Evolutionary conservation across 2,113 vertebrate species (phyloP).

Genomic region (Picathartes gymnocephalus): DNA sequence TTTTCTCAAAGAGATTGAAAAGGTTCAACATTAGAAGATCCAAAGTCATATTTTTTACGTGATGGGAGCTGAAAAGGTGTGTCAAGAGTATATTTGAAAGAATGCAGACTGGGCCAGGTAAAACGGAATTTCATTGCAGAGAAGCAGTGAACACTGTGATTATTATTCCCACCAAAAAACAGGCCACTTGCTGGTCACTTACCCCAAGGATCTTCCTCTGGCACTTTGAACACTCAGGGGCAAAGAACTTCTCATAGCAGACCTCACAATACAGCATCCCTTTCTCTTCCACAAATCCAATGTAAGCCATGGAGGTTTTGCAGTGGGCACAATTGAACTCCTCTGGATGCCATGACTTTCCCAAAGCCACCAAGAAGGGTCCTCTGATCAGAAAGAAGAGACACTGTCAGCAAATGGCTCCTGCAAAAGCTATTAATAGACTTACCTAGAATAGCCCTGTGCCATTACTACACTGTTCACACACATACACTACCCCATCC

Average conservation of each 20-base stretch:
- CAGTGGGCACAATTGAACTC: slow-evolving; percentile 94
- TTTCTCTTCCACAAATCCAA: slow-evolving; percentile 93
- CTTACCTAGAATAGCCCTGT: background rate
- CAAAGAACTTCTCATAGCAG: slow-evolving; percentile 95
- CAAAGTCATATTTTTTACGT: rapidly evolving
- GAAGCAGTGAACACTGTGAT: background rate
- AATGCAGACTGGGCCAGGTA: background rate
- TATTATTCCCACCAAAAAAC: background rate
- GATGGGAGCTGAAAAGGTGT: background rate
- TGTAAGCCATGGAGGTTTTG: slow-evolving; percentile 85
- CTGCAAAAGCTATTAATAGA: background rate
- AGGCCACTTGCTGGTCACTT: slow-evolving; percentile 48
- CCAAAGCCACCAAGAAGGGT: slow-evolving; percentile 94
- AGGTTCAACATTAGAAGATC: background rate
- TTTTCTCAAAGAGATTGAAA: background rate
- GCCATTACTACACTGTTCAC: background rate
- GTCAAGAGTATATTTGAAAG: background rate
- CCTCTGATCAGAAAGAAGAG: slow-evolving; percentile 77
- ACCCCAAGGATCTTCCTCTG: slow-evolving; percentile 94
- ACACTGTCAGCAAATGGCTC: background rate
- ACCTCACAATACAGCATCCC: slow-evolving; percentile 86
- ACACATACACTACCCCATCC: background rate
- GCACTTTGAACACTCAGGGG: slow-evolving; percentile 87
- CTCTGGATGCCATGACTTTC: slow-evolving; percentile 96
- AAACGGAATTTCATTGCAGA: background rate